Evolutionary conservation across 2,113 vertebrate genomes (phyloP).

Genomic region (Bujurquina vittata): DNA sequence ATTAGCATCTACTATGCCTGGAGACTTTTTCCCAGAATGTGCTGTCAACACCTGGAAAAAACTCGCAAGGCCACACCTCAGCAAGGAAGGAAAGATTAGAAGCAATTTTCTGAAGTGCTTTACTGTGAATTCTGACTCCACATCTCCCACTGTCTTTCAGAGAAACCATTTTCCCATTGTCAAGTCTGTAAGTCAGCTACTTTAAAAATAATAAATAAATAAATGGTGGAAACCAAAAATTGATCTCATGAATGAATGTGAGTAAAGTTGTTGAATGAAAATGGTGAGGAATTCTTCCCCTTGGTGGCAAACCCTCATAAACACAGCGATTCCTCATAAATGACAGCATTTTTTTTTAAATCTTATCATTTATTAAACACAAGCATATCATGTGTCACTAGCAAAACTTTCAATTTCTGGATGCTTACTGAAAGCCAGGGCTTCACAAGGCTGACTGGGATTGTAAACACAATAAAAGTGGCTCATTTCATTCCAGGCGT

Average conservation of each 20-base stretch:
- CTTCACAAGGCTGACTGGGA: not conserved
- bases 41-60: conserved; percentile 9
- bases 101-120: conserved; percentile 10
- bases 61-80: conserved; percentile 9
- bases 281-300: not conserved
- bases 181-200: conserved; percentile 3
- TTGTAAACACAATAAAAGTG: conserved; percentile 24
- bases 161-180: conserved; percentile 8
- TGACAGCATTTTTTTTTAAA: not conserved
- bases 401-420: not conserved
- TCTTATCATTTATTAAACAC: conserved; percentile 50
- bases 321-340: not conserved
- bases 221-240: conserved; percentile 21
- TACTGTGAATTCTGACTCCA: conserved; percentile 11
- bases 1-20: conserved; percentile 8
- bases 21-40: conserved; percentile 7
- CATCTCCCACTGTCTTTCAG: not conserved
- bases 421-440: not conserved
- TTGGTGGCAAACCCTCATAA: not conserved
- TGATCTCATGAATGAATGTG: not conserved
- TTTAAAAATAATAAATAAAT: not conserved
- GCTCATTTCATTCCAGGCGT: conserved; percentile 14
- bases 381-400: not conserved
- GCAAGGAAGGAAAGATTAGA: conserved; percentile 24
- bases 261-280: not conserved